phyloP scores from a whole-genome alignment of 1,140 invertebrate genomes.

The Danaus plexippus region DNA sequence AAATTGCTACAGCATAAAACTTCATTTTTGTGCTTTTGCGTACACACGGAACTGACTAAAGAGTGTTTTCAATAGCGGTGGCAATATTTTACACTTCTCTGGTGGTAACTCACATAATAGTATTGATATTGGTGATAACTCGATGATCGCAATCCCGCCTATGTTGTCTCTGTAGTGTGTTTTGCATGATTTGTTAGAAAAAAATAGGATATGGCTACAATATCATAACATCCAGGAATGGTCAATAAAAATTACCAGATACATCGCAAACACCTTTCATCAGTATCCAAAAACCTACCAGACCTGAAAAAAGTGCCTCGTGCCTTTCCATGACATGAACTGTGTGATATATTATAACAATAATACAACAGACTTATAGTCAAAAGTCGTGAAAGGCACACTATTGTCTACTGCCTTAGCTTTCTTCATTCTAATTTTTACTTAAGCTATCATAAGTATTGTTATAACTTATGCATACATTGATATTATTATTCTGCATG shows the following conservation, averaged over 20 bases:
- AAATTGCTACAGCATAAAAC: constrained; percentile 46
- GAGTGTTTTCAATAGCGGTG: constrained; percentile 16
- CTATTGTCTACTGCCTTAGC: neutral
- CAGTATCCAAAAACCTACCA: constrained; percentile 16
- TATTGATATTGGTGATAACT: constrained; percentile 31
- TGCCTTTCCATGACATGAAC: neutral
- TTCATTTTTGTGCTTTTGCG: constrained; percentile 44
- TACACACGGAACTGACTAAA: constrained; percentile 24
- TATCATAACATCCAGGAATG: constrained; percentile 17
- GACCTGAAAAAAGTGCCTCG: constrained; percentile 12
- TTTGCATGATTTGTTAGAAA: constrained; percentile 49
- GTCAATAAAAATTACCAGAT: constrained; percentile 17
- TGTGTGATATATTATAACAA: too few relatives aligned
- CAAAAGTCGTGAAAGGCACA: too few relatives aligned
- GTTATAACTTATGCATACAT: neutral
- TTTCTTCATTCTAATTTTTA: neutral
- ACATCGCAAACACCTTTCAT: constrained; percentile 20
- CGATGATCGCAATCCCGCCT: constrained; percentile 68
- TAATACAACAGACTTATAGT: too few relatives aligned
- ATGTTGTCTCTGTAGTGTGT: constrained; percentile 41
- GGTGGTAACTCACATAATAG: constrained; percentile 1
- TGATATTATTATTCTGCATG: constrained; percentile 9
- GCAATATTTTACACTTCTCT: constrained; percentile 5
- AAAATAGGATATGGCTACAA: constrained; percentile 17
- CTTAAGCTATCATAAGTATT: too few relatives aligned